These are phyloP conservation scores for Alectoris magna DNA, from an alignment of 2,797 vertebrate genomes.

Conservation along the genomic window DNA sequence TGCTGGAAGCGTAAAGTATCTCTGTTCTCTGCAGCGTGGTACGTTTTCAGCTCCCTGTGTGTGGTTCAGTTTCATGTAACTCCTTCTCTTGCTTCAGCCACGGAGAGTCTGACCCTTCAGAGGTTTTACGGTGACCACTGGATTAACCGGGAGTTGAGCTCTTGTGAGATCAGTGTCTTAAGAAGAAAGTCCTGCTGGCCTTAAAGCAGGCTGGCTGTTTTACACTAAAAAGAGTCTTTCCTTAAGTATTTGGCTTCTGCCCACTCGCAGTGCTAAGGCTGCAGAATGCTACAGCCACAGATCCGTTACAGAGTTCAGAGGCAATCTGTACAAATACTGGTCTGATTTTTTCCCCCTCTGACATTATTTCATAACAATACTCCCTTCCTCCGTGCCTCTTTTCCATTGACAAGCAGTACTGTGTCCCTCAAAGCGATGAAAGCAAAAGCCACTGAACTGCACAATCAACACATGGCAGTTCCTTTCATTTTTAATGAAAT, in stretches of 20 bases:
- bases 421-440: slow-evolving; percentile 18
- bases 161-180: background rate
- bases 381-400: background rate
- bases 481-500: slow-evolving; percentile 57
- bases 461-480: slow-evolving; percentile 27
- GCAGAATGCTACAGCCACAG: background rate
- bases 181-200: background rate
- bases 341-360: background rate
- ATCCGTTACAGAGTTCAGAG: background rate
- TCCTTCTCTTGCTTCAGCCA: background rate
- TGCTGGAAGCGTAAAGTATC: background rate
- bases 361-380: background rate
- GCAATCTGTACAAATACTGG: background rate
- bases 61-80: background rate
- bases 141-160: background rate
- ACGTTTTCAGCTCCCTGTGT: background rate
- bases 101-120: background rate
- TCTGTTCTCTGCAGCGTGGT: background rate
- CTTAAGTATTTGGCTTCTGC: background rate
- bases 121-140: background rate
- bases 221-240: background rate
- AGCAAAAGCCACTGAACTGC: slow-evolving; percentile 41
- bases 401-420: slow-evolving; percentile 20
- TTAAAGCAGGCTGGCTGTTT: background rate
- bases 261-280: background rate